Evolutionary conservation across 2,888 invertebrate genomes (phyloP).

Genomic region (Drosophila macrospina): DNA sequence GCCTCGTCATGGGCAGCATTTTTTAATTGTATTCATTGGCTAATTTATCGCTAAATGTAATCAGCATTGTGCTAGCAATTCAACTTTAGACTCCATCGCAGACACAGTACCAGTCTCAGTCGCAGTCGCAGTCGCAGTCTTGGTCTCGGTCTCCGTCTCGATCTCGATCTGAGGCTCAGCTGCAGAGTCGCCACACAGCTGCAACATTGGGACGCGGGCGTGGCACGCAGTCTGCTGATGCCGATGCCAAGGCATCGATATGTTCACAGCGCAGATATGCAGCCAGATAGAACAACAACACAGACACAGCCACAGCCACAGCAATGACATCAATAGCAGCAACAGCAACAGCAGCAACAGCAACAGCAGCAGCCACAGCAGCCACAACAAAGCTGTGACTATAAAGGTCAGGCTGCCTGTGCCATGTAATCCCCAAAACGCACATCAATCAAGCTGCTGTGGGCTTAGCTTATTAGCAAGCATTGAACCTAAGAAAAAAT

Average conservation of each 20-base stretch:
- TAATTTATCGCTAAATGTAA: conserved; percentile 79
- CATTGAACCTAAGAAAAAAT: conserved; percentile 56
- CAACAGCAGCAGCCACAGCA: conserved; percentile 19
- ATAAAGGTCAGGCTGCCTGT: conserved; percentile 55
- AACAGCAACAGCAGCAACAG: no score
- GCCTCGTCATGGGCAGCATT: conserved; percentile 12
- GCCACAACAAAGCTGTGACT: conserved; percentile 29
- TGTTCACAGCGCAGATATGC: conserved; percentile 36
- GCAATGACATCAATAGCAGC: conserved; percentile 24
- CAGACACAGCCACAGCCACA: conserved; percentile 27
- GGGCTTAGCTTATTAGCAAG: conserved; percentile 67
- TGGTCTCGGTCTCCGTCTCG: not conserved
- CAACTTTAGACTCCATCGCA: conserved; percentile 53
- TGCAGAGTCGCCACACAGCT: conserved; percentile 47
- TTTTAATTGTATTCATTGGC: conserved; percentile 79
- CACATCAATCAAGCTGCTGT: conserved; percentile 68
- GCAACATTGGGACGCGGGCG: conserved; percentile 57
- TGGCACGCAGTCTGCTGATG: conserved; percentile 53
- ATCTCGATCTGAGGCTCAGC: conserved; percentile 9
- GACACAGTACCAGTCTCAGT: conserved; percentile 8
- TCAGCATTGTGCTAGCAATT: conserved; percentile 74
- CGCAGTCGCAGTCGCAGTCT: not conserved
- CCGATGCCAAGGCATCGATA: conserved; percentile 66
- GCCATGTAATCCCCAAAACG: conserved; percentile 70
- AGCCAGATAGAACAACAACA: conserved; percentile 56